phyloP scores from a whole-genome alignment of 92 coral and sea anemone genomes.

The Phenganax marumi region DNA sequence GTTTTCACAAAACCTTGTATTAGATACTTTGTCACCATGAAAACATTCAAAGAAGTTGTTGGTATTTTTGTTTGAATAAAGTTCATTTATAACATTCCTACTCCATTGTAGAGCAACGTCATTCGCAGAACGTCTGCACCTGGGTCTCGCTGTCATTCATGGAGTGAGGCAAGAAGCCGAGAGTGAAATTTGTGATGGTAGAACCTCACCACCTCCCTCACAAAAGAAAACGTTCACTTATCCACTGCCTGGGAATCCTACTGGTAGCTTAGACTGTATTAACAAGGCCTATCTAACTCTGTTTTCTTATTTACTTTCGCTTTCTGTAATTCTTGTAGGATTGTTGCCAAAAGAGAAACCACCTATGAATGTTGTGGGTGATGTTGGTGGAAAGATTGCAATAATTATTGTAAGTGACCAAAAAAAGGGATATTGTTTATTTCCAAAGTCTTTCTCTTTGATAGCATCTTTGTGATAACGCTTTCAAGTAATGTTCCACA shows the following conservation, averaged over 20 bases:
- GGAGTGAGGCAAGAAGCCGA: conserved; percentile 84
- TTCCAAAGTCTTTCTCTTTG: neutral
- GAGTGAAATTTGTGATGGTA: conserved; percentile 83
- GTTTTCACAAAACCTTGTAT: too few relatives aligned
- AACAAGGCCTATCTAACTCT: neutral
- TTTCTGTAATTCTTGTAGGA: conserved; percentile 39
- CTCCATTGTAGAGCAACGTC: conserved; percentile 78
- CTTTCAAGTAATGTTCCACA: too few relatives aligned
- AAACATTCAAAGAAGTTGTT: too few relatives aligned
- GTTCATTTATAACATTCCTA: neutral
- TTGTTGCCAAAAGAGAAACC: conserved; percentile 94
- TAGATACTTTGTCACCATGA: too few relatives aligned
- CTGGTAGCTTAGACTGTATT: neutral
- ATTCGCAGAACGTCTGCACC: conserved; percentile 93
- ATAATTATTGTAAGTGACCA: conserved; percentile 74
- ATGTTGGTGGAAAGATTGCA: conserved; percentile 98
- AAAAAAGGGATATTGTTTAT: neutral
- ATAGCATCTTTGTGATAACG: neutral
- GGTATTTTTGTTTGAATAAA: neutral
- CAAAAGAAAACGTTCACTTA: conserved; percentile 36
- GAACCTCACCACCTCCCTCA: conserved; percentile 93
- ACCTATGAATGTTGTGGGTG: conserved; percentile 98
- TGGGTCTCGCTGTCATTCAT: conserved; percentile 95
- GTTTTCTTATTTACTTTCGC: neutral
- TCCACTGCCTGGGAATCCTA: conserved; percentile 22